These are phyloP conservation scores for Campylomormyrus tamandua DNA, from an alignment of 2,113 vertebrate genomes.

Conservation along the genomic window DNA sequence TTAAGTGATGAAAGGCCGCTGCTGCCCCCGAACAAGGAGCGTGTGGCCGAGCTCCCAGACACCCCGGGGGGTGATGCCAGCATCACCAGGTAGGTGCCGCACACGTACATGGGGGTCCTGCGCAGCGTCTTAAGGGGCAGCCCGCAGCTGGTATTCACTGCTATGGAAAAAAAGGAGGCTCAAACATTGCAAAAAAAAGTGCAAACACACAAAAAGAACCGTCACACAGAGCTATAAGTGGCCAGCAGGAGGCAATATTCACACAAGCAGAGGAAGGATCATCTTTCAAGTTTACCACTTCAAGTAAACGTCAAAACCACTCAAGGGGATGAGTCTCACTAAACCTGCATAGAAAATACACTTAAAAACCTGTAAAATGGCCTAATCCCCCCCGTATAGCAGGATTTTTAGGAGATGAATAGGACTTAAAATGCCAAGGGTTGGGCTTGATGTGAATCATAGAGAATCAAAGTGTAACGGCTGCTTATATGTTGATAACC, in stretches of 20 bases:
- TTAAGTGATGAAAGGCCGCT: conserved; percentile 92
- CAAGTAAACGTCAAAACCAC: background rate
- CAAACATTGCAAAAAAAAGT: background rate
- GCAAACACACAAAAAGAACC: background rate
- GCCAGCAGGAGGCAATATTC: background rate
- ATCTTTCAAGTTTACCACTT: background rate
- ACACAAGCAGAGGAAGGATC: background rate
- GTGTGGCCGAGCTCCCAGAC: conserved; percentile 91
- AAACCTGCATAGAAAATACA: background rate
- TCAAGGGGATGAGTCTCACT: background rate
- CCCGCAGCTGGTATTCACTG: conserved; percentile 93
- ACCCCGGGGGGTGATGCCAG: conserved; percentile 89
- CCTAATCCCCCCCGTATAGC: background rate
- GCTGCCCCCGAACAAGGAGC: conserved; percentile 89
- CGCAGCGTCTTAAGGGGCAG: conserved; percentile 87
- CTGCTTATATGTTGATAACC: background rate
- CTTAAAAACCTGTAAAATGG: background rate
- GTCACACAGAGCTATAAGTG: background rate
- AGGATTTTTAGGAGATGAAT: background rate
- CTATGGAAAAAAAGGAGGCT: conserved; percentile 36
- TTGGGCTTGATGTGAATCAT: background rate
- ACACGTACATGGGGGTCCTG: conserved; percentile 91
- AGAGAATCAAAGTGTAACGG: background rate
- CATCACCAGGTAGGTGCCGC: conserved; percentile 92
- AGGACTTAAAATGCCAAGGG: background rate